Evolutionary conservation across 2,113 vertebrate species (phyloP).

Genomic region (Sarotherodon lohbergeri): DNA sequence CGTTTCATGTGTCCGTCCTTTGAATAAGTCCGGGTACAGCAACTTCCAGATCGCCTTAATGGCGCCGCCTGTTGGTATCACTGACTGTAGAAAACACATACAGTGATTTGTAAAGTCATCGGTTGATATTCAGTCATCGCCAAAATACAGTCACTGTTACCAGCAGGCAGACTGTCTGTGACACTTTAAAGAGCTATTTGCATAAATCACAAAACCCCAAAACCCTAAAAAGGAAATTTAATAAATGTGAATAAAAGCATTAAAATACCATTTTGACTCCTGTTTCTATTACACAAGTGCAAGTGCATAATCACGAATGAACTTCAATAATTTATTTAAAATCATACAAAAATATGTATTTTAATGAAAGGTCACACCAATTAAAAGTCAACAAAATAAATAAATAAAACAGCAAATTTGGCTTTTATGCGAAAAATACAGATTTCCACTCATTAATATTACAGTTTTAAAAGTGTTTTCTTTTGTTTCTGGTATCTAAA

Average conservation of each 20-base stretch:
- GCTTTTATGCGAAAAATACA: neutral
- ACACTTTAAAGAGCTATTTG: neutral
- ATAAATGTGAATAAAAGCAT: neutral
- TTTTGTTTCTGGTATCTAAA: neutral
- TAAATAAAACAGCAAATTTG: neutral
- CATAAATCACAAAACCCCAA: neutral
- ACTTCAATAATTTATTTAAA: neutral
- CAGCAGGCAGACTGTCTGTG: neutral
- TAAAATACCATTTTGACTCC: neutral
- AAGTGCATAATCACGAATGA: neutral
- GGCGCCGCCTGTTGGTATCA: neutral
- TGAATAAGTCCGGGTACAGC: neutral
- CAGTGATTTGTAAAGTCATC: neutral
- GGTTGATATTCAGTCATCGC: neutral
- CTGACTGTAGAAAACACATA: neutral
- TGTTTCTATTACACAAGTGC: neutral
- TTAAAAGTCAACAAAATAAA: neutral
- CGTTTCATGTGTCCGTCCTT: neutral
- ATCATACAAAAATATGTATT: neutral
- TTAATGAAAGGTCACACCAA: neutral
- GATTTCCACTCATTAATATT: neutral
- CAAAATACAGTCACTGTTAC: neutral
- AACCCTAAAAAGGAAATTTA: neutral
- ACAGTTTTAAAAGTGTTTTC: neutral
- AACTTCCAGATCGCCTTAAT: neutral